Conservation (phyloP, 2,113 vertebrate genomes). For the Cololabis saira region DNA sequence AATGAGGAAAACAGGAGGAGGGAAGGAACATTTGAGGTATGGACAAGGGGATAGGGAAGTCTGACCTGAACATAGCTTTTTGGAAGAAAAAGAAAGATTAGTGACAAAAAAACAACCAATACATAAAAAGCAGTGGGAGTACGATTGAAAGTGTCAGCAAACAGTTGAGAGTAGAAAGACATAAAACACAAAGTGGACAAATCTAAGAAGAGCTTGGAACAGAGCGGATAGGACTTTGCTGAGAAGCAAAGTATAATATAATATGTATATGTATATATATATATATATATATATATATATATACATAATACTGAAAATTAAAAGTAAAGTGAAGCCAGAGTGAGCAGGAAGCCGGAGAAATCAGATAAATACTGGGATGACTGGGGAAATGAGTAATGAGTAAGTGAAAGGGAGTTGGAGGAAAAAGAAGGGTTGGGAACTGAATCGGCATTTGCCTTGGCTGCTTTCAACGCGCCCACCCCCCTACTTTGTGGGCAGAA, state of each 20-base stretch:
- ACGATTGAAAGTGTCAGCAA: too few species aligned
- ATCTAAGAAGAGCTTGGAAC: background rate
- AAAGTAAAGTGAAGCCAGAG: constrained; percentile 30
- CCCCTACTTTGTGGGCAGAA: constrained; percentile 24
- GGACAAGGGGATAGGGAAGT: background rate
- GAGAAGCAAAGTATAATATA: too few species aligned
- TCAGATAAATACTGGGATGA: constrained; percentile 11
- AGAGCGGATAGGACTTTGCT: background rate
- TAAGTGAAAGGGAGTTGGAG: constrained; percentile 12
- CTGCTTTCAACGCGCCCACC: constrained; percentile 7
- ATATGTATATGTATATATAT: too few species aligned
- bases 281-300: too few species aligned
- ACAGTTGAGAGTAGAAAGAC: too few species aligned
- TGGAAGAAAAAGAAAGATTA: background rate
- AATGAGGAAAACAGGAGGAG: constrained; percentile 6
- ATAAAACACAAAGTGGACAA: too few species aligned
- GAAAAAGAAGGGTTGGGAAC: constrained; percentile 12
- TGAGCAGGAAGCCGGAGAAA: constrained; percentile 26
- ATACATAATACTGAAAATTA: background rate
- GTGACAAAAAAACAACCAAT: background rate
- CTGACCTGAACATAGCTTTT: background rate
- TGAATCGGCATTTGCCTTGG: constrained; percentile 26
- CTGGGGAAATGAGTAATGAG: constrained; percentile 17
- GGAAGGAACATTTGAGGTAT: too few species aligned
- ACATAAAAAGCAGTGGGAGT: too few species aligned